Conservation (phyloP, 1,140 invertebrate species). For the Drosophila nebulosa region DNA sequence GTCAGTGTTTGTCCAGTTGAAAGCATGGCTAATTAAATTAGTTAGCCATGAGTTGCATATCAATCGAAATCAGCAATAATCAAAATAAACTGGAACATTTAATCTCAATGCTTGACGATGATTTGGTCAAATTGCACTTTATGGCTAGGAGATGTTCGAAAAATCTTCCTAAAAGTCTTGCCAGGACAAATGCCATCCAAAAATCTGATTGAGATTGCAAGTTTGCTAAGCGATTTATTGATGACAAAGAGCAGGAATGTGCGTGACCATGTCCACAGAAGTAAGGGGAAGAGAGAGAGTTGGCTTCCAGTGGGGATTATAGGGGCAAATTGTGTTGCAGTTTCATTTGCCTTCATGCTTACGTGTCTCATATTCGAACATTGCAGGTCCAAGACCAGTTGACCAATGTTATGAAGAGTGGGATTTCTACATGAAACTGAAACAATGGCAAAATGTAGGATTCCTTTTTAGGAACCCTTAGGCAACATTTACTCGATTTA, state of each 20-base stretch:
- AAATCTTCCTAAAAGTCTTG: slow-evolving; percentile 7
- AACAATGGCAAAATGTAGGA: neutral
- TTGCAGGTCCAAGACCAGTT: neutral
- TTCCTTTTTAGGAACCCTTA: neutral
- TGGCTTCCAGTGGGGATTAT: neutral
- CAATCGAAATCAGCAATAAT: slow-evolving; percentile 23
- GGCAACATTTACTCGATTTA: neutral
- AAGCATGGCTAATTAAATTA: slow-evolving; percentile 44
- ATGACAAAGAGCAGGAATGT: slow-evolving; percentile 40
- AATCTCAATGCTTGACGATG: slow-evolving; percentile 1
- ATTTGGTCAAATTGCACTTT: slow-evolving; percentile 59
- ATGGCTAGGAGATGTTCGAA: slow-evolving; percentile 26
- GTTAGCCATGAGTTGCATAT: slow-evolving; percentile 17
- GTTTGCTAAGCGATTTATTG: slow-evolving; percentile 66
- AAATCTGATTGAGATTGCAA: slow-evolving; percentile 70
- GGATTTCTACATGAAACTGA: neutral
- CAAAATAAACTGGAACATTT: slow-evolving; percentile 26
- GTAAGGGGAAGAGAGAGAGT: neutral
- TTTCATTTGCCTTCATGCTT: neutral
- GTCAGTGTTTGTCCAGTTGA: neutral
- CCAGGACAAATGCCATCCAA: slow-evolving; percentile 48
- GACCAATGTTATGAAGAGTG: neutral
- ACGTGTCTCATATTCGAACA: neutral
- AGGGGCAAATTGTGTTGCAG: neutral
- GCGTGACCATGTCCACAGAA: slow-evolving; percentile 18